Conservation (phyloP, 2,113 vertebrate species). For the Oryzias javanicus region DNA sequence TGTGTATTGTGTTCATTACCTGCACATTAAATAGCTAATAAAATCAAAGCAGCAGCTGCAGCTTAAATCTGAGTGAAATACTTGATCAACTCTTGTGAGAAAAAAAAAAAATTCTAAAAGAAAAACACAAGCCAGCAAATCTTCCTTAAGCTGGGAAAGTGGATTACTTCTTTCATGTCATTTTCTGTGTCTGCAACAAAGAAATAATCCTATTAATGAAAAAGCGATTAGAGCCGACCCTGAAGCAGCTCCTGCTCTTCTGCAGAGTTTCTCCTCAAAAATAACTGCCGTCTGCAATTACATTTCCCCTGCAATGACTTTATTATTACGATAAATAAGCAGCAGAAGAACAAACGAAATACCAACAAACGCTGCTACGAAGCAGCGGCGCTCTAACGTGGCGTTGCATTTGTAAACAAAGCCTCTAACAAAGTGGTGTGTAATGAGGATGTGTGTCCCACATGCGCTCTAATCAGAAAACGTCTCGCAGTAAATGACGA, state of each 20-base stretch:
- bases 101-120: conserved; percentile 2
- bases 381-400: conserved; percentile 18
- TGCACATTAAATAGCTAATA: too few relatives aligned
- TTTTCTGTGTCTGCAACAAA: conserved; percentile 46
- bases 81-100: background rate
- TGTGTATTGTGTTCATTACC: too few relatives aligned
- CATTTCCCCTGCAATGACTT: conserved; percentile 16
- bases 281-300: conserved; percentile 37
- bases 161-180: conserved; percentile 48
- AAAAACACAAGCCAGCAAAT: conserved; percentile 38
- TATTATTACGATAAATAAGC: conserved; percentile 12
- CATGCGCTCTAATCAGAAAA: conserved; percentile 42
- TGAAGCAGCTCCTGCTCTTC: conserved; percentile 25
- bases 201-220: conserved; percentile 58
- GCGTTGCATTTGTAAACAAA: conserved; percentile 34
- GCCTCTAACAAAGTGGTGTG: conserved; percentile 11
- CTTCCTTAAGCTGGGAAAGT: conserved; percentile 32
- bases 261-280: conserved; percentile 19
- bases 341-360: conserved; percentile 16
- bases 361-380: conserved; percentile 5
- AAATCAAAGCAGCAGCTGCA: too few relatives aligned
- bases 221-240: conserved; percentile 38
- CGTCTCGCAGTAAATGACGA: conserved; percentile 44
- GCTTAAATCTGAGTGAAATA: background rate
- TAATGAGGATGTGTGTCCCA: conserved; percentile 49